Evolutionary conservation across 2,113 vertebrate genomes (phyloP).

Genomic region (Phalacrocorax aristotelis): DNA sequence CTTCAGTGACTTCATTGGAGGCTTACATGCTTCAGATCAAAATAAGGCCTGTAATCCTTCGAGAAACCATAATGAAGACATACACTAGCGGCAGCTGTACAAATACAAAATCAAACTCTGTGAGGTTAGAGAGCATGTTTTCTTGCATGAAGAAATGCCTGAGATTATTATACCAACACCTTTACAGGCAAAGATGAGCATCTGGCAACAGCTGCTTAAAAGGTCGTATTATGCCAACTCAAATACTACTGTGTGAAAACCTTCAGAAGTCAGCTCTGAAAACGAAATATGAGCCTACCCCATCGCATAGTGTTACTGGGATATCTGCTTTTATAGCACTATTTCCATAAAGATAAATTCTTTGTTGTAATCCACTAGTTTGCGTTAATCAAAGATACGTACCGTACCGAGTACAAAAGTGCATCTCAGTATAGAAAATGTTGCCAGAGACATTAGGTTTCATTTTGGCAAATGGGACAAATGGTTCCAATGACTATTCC

Average conservation of each 20-base stretch:
- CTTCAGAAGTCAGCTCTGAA: not conserved
- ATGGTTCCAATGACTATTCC: not conserved
- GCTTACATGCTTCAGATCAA: not conserved
- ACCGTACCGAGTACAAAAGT: not conserved
- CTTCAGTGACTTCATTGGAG: not conserved
- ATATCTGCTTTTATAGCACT: not conserved
- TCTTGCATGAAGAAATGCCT: not conserved
- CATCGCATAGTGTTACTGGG: not conserved
- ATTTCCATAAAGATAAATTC: not conserved
- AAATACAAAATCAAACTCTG: not conserved
- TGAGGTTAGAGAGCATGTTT: not conserved
- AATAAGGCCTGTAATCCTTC: not conserved
- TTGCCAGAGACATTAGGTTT: not conserved
- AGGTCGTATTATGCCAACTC: not conserved
- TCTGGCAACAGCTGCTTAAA: not conserved
- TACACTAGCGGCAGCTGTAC: not conserved
- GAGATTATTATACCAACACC: not conserved
- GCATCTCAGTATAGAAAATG: not conserved
- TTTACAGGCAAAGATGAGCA: not conserved
- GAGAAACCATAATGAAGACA: not conserved
- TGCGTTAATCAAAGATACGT: not conserved
- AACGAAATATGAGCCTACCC: not conserved
- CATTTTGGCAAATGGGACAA: not conserved
- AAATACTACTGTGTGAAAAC: not conserved
- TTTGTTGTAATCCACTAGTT: not conserved